A percentile compares a stretch with the other conserved stretches of the same genome.
Evolutionary conservation across 2,888 invertebrate species (phyloP).

Genomic region (Acrocera orbiculus): DNA sequence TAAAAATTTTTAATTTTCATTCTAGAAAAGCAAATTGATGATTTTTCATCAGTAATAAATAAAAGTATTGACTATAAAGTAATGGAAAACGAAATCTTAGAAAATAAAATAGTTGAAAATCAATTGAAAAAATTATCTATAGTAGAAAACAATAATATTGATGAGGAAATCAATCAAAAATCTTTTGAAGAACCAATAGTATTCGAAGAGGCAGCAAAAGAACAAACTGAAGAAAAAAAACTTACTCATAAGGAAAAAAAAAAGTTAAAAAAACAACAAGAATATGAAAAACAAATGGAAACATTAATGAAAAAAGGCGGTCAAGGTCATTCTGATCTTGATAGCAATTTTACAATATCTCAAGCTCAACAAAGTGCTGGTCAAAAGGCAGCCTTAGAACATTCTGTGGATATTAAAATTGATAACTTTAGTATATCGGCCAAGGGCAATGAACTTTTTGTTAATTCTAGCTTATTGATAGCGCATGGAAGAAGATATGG

Average conservation of each 20-base stretch:
- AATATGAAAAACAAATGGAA: conserved; percentile 78
- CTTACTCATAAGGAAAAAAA: conserved; percentile 83
- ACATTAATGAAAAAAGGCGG: conserved; percentile 71
- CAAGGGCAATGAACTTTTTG: conserved; percentile 91
- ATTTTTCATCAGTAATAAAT: conserved; percentile 12
- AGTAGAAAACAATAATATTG: conserved; percentile 9
- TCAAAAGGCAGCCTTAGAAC: conserved; percentile 66
- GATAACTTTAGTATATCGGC: conserved; percentile 97
- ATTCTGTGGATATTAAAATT: conserved; percentile 94
- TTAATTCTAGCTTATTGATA: conserved; percentile 85
- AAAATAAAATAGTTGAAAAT: conserved; percentile 1
- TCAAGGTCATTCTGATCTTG: conserved; percentile 74
- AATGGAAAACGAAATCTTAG: neutral
- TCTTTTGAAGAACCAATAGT: conserved; percentile 10
- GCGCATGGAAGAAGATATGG: conserved; percentile 91
- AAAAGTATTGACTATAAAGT: conserved; percentile 7
- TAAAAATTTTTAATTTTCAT: too few species aligned
- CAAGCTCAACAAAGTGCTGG: conserved; percentile 55
- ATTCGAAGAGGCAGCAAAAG: conserved; percentile 3
- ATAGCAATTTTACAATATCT: conserved; percentile 90
- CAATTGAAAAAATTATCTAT: neutral
- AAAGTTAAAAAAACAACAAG: conserved; percentile 72
- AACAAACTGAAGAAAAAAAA: conserved; percentile 42
- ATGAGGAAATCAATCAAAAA: too few species aligned
- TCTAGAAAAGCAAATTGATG: conserved; percentile 6